phyloP scores from a whole-genome alignment of 2,888 invertebrate species.

The Cactoblastis cactorum region DNA sequence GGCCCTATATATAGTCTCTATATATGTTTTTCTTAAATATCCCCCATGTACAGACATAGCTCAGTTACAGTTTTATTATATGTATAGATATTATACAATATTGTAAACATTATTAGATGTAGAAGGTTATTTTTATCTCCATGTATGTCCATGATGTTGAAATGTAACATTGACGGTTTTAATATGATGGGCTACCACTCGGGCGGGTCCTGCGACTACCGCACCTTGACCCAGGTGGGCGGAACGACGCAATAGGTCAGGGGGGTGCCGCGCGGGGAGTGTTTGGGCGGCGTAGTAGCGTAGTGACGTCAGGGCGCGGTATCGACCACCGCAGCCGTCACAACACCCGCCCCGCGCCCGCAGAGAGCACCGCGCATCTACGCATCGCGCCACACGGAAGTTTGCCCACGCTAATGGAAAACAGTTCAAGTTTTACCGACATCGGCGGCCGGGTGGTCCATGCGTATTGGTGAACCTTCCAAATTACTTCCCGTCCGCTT shows the following conservation, averaged over 20 bases:
- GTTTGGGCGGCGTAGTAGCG: constrained; percentile 77
- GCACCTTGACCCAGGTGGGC: constrained; percentile 77
- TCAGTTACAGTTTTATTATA: too few species aligned
- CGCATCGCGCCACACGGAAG: constrained; percentile 67
- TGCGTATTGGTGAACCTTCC: too few species aligned
- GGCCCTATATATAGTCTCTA: too few species aligned
- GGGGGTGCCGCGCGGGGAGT: constrained; percentile 54
- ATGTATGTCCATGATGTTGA: neutral
- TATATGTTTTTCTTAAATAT: too few species aligned
- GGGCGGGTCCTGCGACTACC: constrained; percentile 53
- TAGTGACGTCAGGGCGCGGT: constrained; percentile 73
- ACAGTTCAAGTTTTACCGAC: constrained; percentile 51
- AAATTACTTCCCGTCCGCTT: constrained; percentile 19
- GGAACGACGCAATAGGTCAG: constrained; percentile 71
- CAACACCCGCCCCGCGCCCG: constrained; percentile 60
- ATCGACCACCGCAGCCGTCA: constrained; percentile 71
- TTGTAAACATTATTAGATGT: too few species aligned
- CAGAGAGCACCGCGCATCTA: constrained; percentile 46
- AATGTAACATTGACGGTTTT: constrained; percentile 21
- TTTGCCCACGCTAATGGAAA: constrained; percentile 57
- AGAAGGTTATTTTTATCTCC: too few species aligned
- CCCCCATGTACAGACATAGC: too few species aligned
- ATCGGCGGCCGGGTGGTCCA: constrained; percentile 32
- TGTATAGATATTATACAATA: too few species aligned
- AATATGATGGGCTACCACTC: constrained; percentile 30